Evolutionary conservation across 1,140 invertebrate genomes (phyloP).

Genomic region (Neocloeon triangulifer): DNA sequence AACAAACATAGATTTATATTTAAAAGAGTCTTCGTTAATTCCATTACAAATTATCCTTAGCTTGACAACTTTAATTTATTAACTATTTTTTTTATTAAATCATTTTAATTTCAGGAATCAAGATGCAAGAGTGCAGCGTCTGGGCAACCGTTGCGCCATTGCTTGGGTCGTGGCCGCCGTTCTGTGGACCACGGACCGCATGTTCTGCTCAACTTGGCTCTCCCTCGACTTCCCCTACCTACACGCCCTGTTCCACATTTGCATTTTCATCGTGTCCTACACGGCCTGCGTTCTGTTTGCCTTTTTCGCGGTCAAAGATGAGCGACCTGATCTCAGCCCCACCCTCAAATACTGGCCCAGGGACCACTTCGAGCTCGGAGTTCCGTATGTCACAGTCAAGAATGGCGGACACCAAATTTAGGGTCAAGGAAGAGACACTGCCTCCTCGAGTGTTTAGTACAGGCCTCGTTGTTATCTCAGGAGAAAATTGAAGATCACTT

Average conservation of each 20-base stretch:
- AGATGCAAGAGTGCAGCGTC: constrained; percentile 33
- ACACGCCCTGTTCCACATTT: constrained; percentile 57
- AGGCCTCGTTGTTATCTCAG: too few species aligned
- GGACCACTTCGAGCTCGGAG: constrained; percentile 47
- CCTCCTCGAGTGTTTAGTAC: too few species aligned
- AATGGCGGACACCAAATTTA: too few species aligned
- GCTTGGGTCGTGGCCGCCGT: constrained; percentile 42
- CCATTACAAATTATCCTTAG: too few species aligned
- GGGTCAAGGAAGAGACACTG: too few species aligned
- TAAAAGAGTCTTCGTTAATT: too few species aligned
- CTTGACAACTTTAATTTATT: too few species aligned
- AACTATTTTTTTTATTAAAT: too few species aligned
- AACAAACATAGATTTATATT: too few species aligned
- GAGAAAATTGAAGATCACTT: too few species aligned
- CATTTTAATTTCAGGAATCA: too few species aligned
- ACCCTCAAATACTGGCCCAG: constrained; percentile 47
- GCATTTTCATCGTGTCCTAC: constrained; percentile 55
- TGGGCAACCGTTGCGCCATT: constrained; percentile 37
- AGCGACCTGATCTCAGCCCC: constrained; percentile 40
- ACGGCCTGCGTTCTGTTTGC: constrained; percentile 50
- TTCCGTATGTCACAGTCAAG: constrained; percentile 43
- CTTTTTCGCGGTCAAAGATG: constrained; percentile 48
- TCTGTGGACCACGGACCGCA: constrained; percentile 52
- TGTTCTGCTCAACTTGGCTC: constrained; percentile 56
- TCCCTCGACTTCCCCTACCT: constrained; percentile 53